A percentile compares a stretch with the other conserved stretches of the same genome.
phyloP scores from a whole-genome alignment of 2,797 vertebrate genomes.

The Cichlasoma orientale region DNA sequence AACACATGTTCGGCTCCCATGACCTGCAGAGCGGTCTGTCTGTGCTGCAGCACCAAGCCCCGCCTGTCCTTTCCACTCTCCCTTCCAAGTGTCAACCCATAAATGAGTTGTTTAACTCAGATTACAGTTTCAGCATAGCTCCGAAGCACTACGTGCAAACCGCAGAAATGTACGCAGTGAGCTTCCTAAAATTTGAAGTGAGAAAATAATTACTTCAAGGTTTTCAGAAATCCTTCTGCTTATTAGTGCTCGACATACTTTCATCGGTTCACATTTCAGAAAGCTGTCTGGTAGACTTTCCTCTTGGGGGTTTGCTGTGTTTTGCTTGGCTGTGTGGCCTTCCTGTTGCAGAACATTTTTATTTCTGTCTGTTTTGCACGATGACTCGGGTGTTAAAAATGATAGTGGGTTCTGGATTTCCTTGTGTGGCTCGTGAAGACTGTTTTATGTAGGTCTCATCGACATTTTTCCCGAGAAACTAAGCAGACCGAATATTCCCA shows the following conservation, averaged over 20 bases:
- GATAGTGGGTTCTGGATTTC: neutral
- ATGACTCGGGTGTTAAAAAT: neutral
- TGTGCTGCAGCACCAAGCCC: conserved; percentile 48
- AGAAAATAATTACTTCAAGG: neutral
- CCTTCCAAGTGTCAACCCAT: conserved; percentile 36
- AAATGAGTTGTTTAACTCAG: conserved; percentile 27
- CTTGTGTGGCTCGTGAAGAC: neutral
- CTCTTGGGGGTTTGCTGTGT: neutral
- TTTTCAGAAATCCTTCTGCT: neutral
- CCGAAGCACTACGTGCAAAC: neutral
- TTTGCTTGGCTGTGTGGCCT: neutral
- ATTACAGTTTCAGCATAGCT: neutral
- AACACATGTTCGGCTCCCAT: conserved; percentile 19
- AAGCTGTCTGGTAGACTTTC: neutral
- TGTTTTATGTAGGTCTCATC: neutral
- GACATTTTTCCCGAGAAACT: neutral
- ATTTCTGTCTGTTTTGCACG: neutral
- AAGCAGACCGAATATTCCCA: neutral
- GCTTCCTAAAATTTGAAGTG: neutral
- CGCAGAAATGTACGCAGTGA: no score
- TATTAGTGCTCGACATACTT: neutral
- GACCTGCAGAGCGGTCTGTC: conserved; percentile 51
- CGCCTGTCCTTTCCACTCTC: conserved; percentile 43
- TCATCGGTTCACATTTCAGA: neutral
- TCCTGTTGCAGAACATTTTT: neutral